These are phyloP conservation scores for Petrocephalus microphthalmus DNA, from an alignment of 2,113 vertebrate genomes.

Conservation along the genomic window DNA sequence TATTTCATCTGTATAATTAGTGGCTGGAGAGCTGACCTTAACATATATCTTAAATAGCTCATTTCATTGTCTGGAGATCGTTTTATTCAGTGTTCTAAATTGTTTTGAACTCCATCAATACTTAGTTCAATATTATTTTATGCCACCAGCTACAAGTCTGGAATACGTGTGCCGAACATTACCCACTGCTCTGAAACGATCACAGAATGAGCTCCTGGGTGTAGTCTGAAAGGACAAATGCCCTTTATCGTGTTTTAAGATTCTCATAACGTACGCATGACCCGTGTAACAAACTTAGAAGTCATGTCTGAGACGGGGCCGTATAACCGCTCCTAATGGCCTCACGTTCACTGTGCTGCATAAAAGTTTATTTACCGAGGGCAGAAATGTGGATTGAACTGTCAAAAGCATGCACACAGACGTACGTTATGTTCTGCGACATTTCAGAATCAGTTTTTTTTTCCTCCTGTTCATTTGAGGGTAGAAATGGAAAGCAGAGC, in stretches of 20 bases:
- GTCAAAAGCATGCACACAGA: background rate
- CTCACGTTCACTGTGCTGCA: background rate
- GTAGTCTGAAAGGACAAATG: background rate
- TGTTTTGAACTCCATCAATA: background rate
- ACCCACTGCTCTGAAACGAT: background rate
- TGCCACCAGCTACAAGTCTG: background rate
- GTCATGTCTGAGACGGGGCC: background rate
- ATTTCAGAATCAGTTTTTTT: slow-evolving; percentile 6
- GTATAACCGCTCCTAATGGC: background rate
- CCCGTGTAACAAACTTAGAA: background rate
- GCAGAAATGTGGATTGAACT: background rate
- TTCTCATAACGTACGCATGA: background rate
- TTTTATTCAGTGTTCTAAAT: background rate
- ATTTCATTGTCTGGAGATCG: background rate
- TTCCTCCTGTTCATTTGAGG: background rate
- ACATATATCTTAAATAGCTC: slow-evolving; percentile 1
- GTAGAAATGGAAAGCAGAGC: background rate
- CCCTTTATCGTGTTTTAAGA: background rate
- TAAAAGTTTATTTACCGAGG: background rate
- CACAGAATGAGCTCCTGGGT: background rate
- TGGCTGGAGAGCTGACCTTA: slow-evolving; percentile 6
- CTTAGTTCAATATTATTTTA: background rate
- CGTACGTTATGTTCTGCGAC: background rate
- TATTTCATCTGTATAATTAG: slow-evolving; percentile 4
- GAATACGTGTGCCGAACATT: background rate